phyloP scores from a whole-genome alignment of 2,113 vertebrate species.

The Menura novaehollandiae region DNA sequence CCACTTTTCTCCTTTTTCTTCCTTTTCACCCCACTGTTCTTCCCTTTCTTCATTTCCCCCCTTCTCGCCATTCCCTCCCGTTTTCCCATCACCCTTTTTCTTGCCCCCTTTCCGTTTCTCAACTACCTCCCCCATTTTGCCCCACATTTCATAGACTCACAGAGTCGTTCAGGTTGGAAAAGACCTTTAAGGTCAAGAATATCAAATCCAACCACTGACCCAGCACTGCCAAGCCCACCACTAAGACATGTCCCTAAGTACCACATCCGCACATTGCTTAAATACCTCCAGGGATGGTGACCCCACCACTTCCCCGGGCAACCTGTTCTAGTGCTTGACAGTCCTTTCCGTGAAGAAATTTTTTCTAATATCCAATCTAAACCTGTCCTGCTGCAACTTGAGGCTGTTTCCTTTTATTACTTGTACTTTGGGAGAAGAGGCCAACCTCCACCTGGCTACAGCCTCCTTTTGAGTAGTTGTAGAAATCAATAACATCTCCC shows the following conservation, averaged over 20 bases:
- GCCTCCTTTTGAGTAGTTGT: not conserved
- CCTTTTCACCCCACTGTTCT: not conserved
- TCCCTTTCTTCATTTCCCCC: not conserved
- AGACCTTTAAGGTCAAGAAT: not conserved
- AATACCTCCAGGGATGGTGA: not conserved
- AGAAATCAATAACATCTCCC: not conserved
- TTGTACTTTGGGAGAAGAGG: not conserved
- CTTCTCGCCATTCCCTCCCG: not conserved
- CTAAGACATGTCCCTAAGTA: not conserved
- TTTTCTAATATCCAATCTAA: not conserved
- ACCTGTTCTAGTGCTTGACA: too few species aligned
- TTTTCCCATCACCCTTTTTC: not conserved
- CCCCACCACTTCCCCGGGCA: not conserved
- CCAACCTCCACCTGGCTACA: not conserved
- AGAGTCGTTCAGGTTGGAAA: not conserved
- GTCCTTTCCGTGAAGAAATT: too few species aligned
- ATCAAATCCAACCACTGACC: too few species aligned
- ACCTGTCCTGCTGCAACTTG: not conserved
- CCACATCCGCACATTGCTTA: not conserved
- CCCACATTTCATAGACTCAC: not conserved
- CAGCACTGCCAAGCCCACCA: not conserved
- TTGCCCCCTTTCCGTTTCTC: not conserved
- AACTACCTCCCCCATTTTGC: accelerated
- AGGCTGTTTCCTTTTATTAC: not conserved
- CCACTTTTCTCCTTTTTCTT: not conserved